phyloP scores from a whole-genome alignment of 1,140 invertebrate species.

The Hydropsyche tenuis region DNA sequence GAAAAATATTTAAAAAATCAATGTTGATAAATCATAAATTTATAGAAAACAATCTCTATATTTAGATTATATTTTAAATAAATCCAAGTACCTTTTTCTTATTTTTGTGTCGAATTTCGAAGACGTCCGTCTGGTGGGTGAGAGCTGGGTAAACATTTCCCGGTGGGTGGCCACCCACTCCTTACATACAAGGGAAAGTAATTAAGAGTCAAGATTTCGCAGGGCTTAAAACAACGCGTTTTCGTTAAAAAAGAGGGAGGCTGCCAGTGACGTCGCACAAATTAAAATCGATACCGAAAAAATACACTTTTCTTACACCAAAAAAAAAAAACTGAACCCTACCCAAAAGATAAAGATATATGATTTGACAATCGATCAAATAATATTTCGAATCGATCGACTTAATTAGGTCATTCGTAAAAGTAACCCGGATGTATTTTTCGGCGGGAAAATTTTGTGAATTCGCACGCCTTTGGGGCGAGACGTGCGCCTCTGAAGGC shows the following conservation, averaged over 20 bases:
- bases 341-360: no score
- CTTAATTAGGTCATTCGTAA: no score
- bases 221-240: slow-evolving; percentile 43
- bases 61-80: no score
- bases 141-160: slow-evolving; percentile 40
- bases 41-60: no score
- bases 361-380: no score
- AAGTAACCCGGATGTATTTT: no score
- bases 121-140: slow-evolving; percentile 34
- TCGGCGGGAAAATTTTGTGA: background rate
- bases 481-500: slow-evolving; percentile 38
- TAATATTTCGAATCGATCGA: no score
- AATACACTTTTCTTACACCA: no score
- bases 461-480: background rate
- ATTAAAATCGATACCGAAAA: background rate
- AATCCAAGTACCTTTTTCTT: background rate
- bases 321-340: no score
- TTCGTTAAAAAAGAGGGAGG: slow-evolving; percentile 19
- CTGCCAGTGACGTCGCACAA: slow-evolving; percentile 18
- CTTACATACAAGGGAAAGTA: slow-evolving; percentile 42
- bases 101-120: slow-evolving; percentile 33
- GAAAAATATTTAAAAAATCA: no score
- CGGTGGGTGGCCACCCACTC: slow-evolving; percentile 30
- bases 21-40: no score
- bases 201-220: slow-evolving; percentile 46